Conservation (phyloP, 2,113 vertebrate genomes). For the Upupa epops region DNA sequence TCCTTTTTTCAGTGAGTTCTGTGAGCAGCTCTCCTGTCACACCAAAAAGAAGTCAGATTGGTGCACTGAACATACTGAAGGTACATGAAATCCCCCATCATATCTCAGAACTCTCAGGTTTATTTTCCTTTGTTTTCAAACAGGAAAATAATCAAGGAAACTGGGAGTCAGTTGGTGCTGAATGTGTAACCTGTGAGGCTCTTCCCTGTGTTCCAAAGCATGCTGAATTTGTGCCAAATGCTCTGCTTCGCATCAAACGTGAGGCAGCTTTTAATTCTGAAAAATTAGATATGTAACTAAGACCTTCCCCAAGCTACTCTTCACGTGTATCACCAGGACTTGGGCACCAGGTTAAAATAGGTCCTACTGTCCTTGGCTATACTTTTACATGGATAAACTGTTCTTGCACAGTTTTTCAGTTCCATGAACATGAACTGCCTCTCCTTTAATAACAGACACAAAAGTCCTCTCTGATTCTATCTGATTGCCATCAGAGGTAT, state of each 20-base stretch:
- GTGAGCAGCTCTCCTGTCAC: accelerated
- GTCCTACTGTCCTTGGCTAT: not conserved
- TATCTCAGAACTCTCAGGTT: not conserved
- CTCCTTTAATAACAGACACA: not conserved
- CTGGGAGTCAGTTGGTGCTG: not conserved
- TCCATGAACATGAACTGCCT: not conserved
- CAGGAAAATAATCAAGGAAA: not conserved
- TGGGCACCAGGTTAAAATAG: not conserved
- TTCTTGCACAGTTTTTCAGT: constrained; percentile 1
- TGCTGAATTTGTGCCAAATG: not conserved
- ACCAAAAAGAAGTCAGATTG: not conserved
- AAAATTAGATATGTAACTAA: not conserved
- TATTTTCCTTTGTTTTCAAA: not conserved
- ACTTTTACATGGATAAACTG: not conserved
- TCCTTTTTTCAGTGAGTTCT: not conserved
- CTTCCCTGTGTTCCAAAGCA: not conserved
- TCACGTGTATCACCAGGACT: not conserved
- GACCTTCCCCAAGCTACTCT: not conserved
- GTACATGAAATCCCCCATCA: not conserved
- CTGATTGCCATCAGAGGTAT: not conserved
- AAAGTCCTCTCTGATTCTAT: not conserved
- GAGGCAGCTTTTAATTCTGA: not conserved
- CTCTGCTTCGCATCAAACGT: not conserved
- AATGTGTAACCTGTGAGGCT: not conserved
- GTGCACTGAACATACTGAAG: not conserved